These are phyloP conservation scores for Babylonia areolata DNA, from an alignment of 1,140 invertebrate species.

Conservation along the genomic window DNA sequence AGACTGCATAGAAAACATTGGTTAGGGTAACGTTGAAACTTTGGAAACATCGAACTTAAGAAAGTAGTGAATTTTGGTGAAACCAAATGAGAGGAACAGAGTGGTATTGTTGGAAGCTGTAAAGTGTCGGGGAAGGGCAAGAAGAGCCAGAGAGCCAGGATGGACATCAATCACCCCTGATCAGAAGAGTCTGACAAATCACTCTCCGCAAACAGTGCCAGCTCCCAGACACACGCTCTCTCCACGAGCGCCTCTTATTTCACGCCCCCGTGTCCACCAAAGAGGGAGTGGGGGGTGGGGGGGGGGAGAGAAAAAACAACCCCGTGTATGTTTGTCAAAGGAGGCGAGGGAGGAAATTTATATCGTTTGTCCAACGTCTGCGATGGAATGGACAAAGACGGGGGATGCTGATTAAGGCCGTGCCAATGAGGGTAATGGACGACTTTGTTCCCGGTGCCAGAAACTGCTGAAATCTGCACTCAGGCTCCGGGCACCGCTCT, in stretches of 20 bases:
- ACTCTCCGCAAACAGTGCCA: not conserved
- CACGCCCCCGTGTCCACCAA: constrained; percentile 33
- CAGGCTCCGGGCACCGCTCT: not conserved
- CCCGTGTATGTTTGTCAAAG: constrained; percentile 37
- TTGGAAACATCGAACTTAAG: no score
- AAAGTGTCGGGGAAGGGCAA: not conserved
- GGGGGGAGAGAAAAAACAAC: no score
- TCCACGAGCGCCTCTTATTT: not conserved
- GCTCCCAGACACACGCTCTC: not conserved
- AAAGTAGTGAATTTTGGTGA: no score
- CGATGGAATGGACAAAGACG: not conserved
- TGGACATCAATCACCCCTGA: not conserved
- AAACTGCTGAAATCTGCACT: not conserved
- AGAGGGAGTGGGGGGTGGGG: no score
- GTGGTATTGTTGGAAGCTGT: no score
- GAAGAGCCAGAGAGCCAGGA: not conserved
- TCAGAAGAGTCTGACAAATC: not conserved
- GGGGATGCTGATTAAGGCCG: constrained; percentile 14
- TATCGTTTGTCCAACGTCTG: constrained; percentile 30
- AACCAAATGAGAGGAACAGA: no score
- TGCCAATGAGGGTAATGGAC: constrained; percentile 20
- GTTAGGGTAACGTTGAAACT: no score
- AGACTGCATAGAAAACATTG: no score
- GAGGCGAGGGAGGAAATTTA: constrained; percentile 27
- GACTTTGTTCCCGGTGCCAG: constrained; percentile 14